These are phyloP conservation scores for Octopus bimaculoides DNA, from an alignment of 1,140 invertebrate species.

Conservation along the genomic window DNA sequence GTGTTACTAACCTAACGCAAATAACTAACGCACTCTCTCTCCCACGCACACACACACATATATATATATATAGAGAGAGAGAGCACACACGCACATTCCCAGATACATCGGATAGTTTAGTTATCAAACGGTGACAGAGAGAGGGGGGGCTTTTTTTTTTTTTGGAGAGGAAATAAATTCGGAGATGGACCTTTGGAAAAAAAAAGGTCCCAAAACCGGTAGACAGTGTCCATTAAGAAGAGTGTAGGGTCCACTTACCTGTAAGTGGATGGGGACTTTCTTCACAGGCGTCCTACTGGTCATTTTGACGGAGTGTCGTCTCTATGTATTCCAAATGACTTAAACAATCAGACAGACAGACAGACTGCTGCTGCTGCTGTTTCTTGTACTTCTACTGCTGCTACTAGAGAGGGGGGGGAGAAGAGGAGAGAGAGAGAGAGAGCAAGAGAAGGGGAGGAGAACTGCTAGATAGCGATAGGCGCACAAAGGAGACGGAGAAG, in stretches of 20 bases:
- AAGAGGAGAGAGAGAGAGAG: neutral
- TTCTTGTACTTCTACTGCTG: neutral
- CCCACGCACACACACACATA: no score
- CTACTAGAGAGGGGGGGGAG: neutral
- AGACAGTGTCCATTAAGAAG: neutral
- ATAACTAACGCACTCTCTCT: no score
- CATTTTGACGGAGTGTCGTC: slow-evolving; percentile 12
- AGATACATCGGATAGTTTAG: no score
- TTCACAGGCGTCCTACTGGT: slow-evolving; percentile 69
- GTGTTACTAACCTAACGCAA: no score
- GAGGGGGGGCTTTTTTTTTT: neutral
- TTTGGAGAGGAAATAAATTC: neutral
- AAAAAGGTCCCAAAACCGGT: neutral
- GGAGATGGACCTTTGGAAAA: neutral
- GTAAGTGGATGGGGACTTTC: slow-evolving; percentile 90
- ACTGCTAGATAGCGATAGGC: neutral
- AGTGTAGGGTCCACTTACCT: slow-evolving; percentile 64
- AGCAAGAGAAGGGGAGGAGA: neutral
- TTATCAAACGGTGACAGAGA: no score
- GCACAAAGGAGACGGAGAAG: neutral
- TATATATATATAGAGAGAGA: no score
- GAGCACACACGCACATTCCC: no score
- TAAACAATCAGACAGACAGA: neutral
- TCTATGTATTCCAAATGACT: neutral
- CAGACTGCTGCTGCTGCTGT: neutral